Conservation (phyloP, 37 sponge, comb jelly and placozoan genomes). For the Amphimedon queenslandica region DNA sequence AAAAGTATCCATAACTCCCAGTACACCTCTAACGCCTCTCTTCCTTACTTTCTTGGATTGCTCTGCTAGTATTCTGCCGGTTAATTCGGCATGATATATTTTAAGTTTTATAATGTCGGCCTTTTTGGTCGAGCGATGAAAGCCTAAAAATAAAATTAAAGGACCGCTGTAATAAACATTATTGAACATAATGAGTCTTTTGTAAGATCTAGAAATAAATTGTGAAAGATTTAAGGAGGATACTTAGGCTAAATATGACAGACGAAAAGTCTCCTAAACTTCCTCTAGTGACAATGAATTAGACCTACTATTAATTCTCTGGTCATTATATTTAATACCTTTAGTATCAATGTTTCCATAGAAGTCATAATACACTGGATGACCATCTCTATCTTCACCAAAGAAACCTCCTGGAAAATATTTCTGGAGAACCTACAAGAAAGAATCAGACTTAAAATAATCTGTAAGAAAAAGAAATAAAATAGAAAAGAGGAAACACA, state of each 20-base stretch:
- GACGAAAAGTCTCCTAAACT: too few species aligned
- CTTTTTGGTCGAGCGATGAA: conserved; percentile 11
- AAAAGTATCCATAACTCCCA: too few species aligned
- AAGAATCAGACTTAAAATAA: too few species aligned
- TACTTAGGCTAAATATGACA: too few species aligned
- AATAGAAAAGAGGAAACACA: too few species aligned
- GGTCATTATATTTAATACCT: conserved; percentile 32
- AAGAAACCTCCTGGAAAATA: conserved; percentile 46
- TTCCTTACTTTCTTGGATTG: conserved; percentile 17
- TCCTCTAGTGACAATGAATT: too few species aligned
- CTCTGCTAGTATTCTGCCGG: neutral
- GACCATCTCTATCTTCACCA: conserved; percentile 69
- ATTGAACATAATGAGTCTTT: neutral
- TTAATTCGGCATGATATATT: conserved; percentile 8
- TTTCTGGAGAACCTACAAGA: conserved; percentile 21
- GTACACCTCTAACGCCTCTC: neutral
- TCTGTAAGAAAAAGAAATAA: too few species aligned
- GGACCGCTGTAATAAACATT: neutral
- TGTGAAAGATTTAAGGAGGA: too few species aligned
- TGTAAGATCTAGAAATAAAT: too few species aligned
- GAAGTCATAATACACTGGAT: conserved; percentile 44
- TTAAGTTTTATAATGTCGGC: conserved; percentile 3
- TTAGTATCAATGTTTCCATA: conserved; percentile 50
- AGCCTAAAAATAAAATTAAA: conserved; percentile 4
- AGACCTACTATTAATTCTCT: too few species aligned